Evolutionary conservation across 2,113 vertebrate genomes (phyloP), one percentile per base, ranked within the genome.

Genomic region (Lagopus leucura): DNA sequence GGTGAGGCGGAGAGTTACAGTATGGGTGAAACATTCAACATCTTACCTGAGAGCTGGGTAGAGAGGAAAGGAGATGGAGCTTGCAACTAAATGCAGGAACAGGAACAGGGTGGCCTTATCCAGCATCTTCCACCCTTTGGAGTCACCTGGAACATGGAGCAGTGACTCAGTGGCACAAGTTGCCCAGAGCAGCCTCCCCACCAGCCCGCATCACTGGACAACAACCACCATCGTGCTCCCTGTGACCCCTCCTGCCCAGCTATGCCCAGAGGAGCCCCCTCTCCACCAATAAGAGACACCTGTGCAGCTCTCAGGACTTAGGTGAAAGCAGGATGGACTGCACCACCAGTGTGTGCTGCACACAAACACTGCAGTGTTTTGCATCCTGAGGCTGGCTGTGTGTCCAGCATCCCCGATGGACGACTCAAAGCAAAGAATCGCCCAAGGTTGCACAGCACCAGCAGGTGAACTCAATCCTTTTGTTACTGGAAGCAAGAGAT

Each of bases 41-140:
- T 67, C 98, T 97, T 97, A 99, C 99, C 98, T 98, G 94, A 99
- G 97, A 82, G 98, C 96, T 87, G 98, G 98, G 72, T 98, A 97
- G 69, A 98, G 96, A 3, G 97, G 97, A 34, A 98, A 98, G 75
- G 98, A 98, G 78, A 97, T 96, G 85, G 97, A 96, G 88, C 97
- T 96, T 12, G 98, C 54, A 28, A 98, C 94, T 79, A 99, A 97
- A 91, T 98, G 98, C 90, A 98, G 98, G 80, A 98, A 90, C 92
- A 98, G 89, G 64, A 99, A 95, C 96, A 98, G 94, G 60, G 97
- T 93, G 88, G 97, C 96, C 97, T 98, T 99, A 90, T 97, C 97
- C 97, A 98, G 98, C 98, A 98, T 99, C 94, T 85, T 98, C 92
- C 74, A 77, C 67, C 52, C 69, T 36, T 45, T 13, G 63, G 70